Evolutionary conservation across 2,888 invertebrate genomes (phyloP), one percentile per base, ranked within the genome.

Genomic region (Ormia ochracea): DNA sequence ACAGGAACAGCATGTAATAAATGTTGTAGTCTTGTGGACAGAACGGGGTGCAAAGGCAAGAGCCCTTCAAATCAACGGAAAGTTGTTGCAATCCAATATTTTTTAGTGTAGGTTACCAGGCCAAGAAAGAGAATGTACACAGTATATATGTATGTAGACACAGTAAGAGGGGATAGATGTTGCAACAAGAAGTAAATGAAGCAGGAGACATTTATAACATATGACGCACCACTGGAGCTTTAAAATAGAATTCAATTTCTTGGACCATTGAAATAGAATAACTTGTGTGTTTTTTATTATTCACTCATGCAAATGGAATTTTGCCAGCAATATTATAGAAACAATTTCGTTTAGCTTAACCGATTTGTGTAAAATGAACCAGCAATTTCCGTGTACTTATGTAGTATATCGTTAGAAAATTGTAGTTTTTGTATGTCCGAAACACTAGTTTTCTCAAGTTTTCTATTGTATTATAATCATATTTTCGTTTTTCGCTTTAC

Each of bases 51-150:
- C 23, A 41, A 36, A 56, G 33, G 12, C 17, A 65, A 26, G 33
- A 70, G 38, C 54, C 17, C 48, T 38, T 43, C 19, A 56, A 75
- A 45, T 54, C 45, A 61, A 17, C 41, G 33, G 36, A 63, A 43
- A 72, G 61, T 76, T 68, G 79, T 45, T 72, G 36, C 6, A 65
- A 45, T 21, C 1, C 10, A 59, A 36, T 72, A 14, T 21, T 23
- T 52, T 41, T 28, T 65, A 56, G 38, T 69, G 36, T 80, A 76
- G 80, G 80, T 80, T 76, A 80, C 50, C 72, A 76, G 80, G 72
- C 80, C 80, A 80, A 48, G 58, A 38, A 61, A 52, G 58, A 72
- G 50, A 73, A 61, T 61, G 45, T 68, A 48, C 6, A 61, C 14
- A 31, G 45, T 17, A 36, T 31, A 41, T 7, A 23, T 41, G 4